Base-by-base conservation (phyloP, 2,888 invertebrate species). In the Pristionchus exspectatus region DNA sequence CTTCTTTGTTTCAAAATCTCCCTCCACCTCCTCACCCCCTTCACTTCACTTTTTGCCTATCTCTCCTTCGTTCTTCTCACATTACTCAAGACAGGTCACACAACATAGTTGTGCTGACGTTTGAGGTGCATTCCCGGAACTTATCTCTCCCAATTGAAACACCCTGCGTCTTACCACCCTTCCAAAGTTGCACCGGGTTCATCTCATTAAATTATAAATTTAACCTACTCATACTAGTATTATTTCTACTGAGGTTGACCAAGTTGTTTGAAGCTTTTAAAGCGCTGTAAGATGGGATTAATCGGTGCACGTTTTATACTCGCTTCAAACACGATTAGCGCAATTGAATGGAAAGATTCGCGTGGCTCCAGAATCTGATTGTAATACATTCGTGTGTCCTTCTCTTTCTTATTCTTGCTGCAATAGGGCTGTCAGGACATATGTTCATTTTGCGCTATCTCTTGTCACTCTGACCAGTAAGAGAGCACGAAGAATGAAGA, bases 31-130 rank as follows among this genome's bases (percentile, higher is more conserved):
- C 85, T 30, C 63, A 14, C 54, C 66, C 81, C 50, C 81, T 81
- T 81, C 81, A 81, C 85, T 85, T 85, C 50, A 81, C 85, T 85
- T 85, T 50, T 66, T 63, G 66, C 59, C 84, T 84, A n/a, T 54
- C 83, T 5, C 21, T 33, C 72, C 81, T 24, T 81, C 81, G 81
- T 81, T 85, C 85, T 85, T 85, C 66, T 66, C 66, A 85, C 66
- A 59, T 85, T 66, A 63, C 85, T 85, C 44, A 50, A 50, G 50
- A 50, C 81, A 81, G 50, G 50, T 81, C 74, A 74, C 74, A 74
- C 74, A 74, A 24, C 74, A 38, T 2, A 2, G 69, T 33, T 66
- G 18, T 30, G 38, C 74, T 74, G 33, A 74, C 74, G 74, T 38
- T 5, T 21, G 38, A 38, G 38, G 24, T 21, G 30, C 38, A 74